Evolutionary conservation across 2,113 vertebrate species (phyloP).

Genomic region (human (Homo sapiens)): DNA sequence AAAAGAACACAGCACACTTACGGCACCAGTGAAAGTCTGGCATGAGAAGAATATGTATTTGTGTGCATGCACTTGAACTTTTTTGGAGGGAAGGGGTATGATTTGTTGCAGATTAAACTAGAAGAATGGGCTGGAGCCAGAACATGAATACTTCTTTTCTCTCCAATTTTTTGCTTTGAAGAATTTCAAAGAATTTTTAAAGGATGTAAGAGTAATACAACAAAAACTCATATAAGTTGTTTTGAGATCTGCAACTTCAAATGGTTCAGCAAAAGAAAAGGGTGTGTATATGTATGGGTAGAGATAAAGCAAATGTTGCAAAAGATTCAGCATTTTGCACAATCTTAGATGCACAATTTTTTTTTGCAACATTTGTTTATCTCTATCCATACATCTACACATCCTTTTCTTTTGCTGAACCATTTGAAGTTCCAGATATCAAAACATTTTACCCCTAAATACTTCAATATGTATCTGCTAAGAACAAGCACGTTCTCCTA

Average conservation of each 20-base stretch:
- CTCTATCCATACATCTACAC: background rate
- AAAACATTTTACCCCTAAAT: conserved; percentile 31
- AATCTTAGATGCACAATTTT: background rate
- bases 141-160: background rate
- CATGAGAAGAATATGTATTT: background rate
- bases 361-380: conserved; percentile 24
- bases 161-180: background rate
- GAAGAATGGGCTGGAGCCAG: background rate
- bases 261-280: conserved; percentile 25
- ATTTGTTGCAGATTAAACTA: background rate
- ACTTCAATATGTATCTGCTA: conserved; percentile 1
- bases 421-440: conserved; percentile 5
- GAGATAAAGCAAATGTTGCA: conserved; percentile 1
- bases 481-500: background rate
- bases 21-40: background rate
- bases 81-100: background rate
- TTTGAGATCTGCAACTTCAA: conserved; percentile 25
- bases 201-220: background rate
- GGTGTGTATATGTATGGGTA: background rate
- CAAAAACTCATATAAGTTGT: background rate
- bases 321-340: background rate
- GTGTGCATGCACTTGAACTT: background rate
- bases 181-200: background rate
- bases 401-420: conserved; percentile 26
- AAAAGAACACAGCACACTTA: background rate